Conservation (phyloP, 2,797 vertebrate genomes). For the Oryzias sinensis region DNA sequence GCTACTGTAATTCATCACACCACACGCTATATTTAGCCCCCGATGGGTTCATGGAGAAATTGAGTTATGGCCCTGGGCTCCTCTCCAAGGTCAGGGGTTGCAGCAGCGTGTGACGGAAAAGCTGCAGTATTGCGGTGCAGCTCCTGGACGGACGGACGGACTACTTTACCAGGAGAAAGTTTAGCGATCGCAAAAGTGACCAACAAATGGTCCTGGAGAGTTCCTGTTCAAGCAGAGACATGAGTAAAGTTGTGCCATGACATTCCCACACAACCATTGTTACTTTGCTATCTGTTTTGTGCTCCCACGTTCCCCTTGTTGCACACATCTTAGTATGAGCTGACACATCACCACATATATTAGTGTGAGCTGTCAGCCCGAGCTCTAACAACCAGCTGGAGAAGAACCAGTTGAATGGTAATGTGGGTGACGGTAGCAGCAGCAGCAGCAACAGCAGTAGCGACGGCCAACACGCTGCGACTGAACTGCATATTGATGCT, state of each 20-base stretch:
- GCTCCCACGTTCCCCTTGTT: conserved; percentile 40
- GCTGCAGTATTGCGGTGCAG: conserved; percentile 51
- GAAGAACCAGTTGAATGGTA: conserved; percentile 56
- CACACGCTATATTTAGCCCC: neutral
- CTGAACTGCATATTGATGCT: conserved; percentile 61
- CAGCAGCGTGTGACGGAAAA: conserved; percentile 26
- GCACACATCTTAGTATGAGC: conserved; percentile 59
- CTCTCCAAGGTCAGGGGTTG: conserved; percentile 55
- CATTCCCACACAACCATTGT: conserved; percentile 42
- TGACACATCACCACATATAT: conserved; percentile 55
- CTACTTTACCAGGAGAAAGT: conserved; percentile 35
- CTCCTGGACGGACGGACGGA: conserved; percentile 38
- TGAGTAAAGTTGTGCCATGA: conserved; percentile 17
- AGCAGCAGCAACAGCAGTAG: conserved; percentile 26
- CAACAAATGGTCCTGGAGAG: conserved; percentile 21
- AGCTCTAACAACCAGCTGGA: conserved; percentile 51
- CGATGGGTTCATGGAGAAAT: neutral
- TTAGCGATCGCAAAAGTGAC: conserved; percentile 32
- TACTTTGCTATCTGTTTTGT: conserved; percentile 48
- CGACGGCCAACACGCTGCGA: conserved; percentile 47
- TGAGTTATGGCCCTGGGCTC: conserved; percentile 31
- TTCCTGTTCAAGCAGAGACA: conserved; percentile 5
- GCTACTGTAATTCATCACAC: conserved; percentile 2
- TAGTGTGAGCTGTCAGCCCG: conserved; percentile 66
- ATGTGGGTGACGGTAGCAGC: conserved; percentile 45